Percentiles rank a stretch among this genome's conserved stretches.
Conservation (phyloP, 2,888 invertebrate species). For the Teleiodes luculella region DNA sequence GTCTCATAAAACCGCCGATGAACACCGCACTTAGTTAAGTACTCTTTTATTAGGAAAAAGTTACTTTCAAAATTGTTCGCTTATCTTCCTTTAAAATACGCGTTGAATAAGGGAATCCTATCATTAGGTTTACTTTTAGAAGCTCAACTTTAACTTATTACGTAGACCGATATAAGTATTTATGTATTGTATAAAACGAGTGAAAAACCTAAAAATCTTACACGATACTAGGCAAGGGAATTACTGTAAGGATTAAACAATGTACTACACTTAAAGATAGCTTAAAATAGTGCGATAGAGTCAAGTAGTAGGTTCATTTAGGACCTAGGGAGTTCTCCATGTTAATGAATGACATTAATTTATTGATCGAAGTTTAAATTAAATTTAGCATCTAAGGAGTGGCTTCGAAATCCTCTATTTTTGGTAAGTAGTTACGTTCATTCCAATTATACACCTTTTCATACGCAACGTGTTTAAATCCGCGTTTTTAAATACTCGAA, state of each 20-base stretch:
- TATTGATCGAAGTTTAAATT: conserved; percentile 8
- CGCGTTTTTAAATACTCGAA: conserved; percentile 26
- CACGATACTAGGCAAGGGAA: conserved; percentile 66
- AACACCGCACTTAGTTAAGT: conserved; percentile 32
- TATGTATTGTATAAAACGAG: conserved; percentile 77
- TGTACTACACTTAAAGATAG: conserved; percentile 74
- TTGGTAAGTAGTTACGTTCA: conserved; percentile 7
- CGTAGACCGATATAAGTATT: conserved; percentile 65
- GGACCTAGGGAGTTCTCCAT: not conserved
- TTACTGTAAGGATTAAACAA: conserved; percentile 70
- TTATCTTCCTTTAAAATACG: conserved; percentile 40
- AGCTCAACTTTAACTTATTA: conserved; percentile 77
- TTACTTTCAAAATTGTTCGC: conserved; percentile 41
- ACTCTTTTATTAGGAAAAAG: conserved; percentile 34
- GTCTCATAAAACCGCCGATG: conserved; percentile 37
- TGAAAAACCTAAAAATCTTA: conserved; percentile 76
- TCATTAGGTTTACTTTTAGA: conserved; percentile 41
- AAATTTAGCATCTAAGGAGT: conserved; percentile 7
- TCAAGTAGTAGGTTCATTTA: conserved; percentile 13
- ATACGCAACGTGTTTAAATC: conserved; percentile 27
- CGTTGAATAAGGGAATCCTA: conserved; percentile 33
- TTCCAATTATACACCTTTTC: conserved; percentile 6
- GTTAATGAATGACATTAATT: not conserved
- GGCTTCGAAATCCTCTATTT: conserved; percentile 7
- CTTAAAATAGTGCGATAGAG: conserved; percentile 65